Evolutionary conservation across 2,113 vertebrate genomes (phyloP).

Genomic region (Centropus unirufus): DNA sequence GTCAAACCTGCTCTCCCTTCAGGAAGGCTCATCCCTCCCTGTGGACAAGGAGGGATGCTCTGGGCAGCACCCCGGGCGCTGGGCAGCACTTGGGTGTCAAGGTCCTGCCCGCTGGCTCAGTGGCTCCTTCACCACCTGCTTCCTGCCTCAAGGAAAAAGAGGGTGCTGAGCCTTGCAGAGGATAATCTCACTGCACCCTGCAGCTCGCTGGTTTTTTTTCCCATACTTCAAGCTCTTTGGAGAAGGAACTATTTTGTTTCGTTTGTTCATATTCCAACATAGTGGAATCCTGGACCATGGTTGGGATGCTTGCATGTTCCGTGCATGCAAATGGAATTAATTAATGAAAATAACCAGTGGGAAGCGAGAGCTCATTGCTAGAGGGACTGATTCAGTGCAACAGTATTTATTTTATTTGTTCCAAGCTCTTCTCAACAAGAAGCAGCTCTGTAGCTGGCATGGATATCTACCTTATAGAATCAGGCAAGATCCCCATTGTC

Average conservation of each 20-base stretch:
- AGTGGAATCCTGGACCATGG: neutral
- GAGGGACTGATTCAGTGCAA: neutral
- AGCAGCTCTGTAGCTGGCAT: neutral
- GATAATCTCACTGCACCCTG: neutral
- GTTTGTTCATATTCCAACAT: neutral
- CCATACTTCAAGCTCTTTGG: neutral
- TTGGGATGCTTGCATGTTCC: neutral
- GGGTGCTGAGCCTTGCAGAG: neutral
- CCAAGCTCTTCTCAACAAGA: neutral
- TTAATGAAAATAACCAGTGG: neutral
- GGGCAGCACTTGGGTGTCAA: neutral
- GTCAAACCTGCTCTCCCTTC: neutral
- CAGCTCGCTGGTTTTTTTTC: neutral
- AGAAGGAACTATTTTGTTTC: neutral
- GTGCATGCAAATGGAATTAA: slow-evolving; percentile 14
- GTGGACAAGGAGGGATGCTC: neutral
- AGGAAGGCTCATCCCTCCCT: rapidly evolving
- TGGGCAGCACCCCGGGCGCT: neutral
- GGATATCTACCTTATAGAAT: neutral
- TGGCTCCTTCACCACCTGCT: neutral
- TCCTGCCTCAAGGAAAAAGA: neutral
- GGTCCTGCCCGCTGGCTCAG: neutral
- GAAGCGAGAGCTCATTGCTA: neutral
- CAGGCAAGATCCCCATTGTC: neutral
- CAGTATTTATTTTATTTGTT: neutral